These are phyloP conservation scores for Sycophaga agraensis DNA, from an alignment of 1,140 invertebrate genomes.

Conservation along the genomic window DNA sequence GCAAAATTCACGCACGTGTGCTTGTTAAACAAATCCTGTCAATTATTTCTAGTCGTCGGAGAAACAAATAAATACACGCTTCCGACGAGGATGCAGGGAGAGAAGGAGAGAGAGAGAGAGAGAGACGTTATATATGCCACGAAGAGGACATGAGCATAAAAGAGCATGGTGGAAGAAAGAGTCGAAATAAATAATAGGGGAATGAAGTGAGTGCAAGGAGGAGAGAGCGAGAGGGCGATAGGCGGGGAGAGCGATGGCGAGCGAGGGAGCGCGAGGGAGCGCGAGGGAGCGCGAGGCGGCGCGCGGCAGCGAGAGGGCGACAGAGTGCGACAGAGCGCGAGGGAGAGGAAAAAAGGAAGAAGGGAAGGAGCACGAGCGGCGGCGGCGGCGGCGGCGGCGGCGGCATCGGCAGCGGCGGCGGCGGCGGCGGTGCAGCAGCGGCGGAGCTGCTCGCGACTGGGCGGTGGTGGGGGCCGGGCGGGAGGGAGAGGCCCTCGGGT, in stretches of 20 bases:
- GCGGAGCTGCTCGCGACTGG: background rate
- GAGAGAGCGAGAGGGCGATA: background rate
- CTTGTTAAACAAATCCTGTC: too few species aligned
- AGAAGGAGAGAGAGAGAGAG: background rate
- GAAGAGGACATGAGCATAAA: background rate
- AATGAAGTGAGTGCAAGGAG: background rate
- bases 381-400: too few species aligned
- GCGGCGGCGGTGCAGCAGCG: too few species aligned
- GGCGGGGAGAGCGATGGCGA: background rate
- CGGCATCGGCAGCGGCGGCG: too few species aligned
- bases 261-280: background rate
- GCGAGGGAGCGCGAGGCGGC: background rate
- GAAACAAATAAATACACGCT: too few species aligned
- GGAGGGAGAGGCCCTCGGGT: background rate
- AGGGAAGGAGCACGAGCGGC: background rate
- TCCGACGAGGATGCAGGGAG: background rate
- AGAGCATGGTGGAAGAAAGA: conserved; percentile 12
- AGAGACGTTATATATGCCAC: background rate
- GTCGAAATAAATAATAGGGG: conserved; percentile 17
- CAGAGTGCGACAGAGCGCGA: background rate
- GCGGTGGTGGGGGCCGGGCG: background rate
- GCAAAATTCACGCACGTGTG: background rate
- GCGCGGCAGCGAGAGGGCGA: background rate
- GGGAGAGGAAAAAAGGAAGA: background rate
- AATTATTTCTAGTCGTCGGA: too few species aligned